phyloP scores from a whole-genome alignment of 2,888 invertebrate genomes.

The Deilephila porcellus region DNA sequence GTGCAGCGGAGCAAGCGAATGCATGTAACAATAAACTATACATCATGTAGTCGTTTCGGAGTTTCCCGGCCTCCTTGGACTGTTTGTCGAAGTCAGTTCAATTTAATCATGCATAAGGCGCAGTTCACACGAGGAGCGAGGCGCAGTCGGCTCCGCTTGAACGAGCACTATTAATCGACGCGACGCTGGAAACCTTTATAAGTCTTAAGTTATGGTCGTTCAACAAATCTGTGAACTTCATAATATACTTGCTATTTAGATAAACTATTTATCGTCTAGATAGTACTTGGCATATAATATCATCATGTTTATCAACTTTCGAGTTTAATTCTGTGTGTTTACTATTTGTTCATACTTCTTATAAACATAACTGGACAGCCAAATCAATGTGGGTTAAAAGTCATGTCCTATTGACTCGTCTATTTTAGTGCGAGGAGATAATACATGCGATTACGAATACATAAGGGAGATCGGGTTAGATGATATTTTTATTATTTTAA shows the following conservation, averaged over 20 bases:
- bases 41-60: slow-evolving; percentile 36
- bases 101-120: background rate
- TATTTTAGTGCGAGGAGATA: slow-evolving; percentile 16
- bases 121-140: background rate
- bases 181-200: background rate
- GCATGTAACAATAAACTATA: slow-evolving; percentile 45
- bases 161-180: background rate
- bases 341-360: background rate
- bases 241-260: too few species aligned
- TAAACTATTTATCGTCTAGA: background rate
- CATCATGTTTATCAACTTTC: background rate
- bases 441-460: background rate
- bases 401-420: slow-evolving; percentile 14
- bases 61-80: slow-evolving; percentile 43
- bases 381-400: slow-evolving; percentile 18
- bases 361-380: background rate
- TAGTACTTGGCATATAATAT: background rate
- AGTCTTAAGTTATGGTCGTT: too few species aligned
- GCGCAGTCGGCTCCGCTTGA: background rate
- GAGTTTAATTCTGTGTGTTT: background rate
- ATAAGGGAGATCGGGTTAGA: too few species aligned
- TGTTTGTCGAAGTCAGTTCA: slow-evolving; percentile 8
- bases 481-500: too few species aligned
- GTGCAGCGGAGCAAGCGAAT: slow-evolving; percentile 2
- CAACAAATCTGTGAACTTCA: background rate